Base-by-base conservation (phyloP, 1,140 invertebrate genomes). In the Colletes gigas region DNA sequence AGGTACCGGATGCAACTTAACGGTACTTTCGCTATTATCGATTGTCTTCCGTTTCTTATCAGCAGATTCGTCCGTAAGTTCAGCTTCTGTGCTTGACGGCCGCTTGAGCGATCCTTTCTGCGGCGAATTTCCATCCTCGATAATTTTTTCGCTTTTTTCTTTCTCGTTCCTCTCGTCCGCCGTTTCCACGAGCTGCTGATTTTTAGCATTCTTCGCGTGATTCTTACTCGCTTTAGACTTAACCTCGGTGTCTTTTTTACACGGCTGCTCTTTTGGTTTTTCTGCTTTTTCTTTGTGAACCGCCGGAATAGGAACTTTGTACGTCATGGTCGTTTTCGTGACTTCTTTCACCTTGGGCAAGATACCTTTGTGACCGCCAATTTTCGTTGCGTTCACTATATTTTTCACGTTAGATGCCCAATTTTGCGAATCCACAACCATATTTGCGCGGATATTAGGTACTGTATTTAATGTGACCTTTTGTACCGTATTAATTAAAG, bases 251-350 rank as follows among this genome's bases (percentile, higher is more conserved):
- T 88, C 93, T 81, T 93, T 94, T 39, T 73, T 87, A 85, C 90
- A 92, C 10, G 82, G 72, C 57, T 87, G 54, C 93, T 86, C 94
- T 81, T 71, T 94, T 68, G 77, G 78, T 63, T 84, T 91, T 10
- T 91, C 90, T n/a, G 55, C 4, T 72, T 92, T 92, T 14, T 92
- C 91, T 63, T 91, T 91, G 57, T 93, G 92, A 72, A 96, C 94
- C 21, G 95, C 95, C 30, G 96, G 95, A 90, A 96, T 96, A 44
- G 96, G 96, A 85, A 96, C 94, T 92, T 96, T 96, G 90, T 96
- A 96, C 4, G 95, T 93, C 94, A 95, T 96, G 30, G 95, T 96
- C 3, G 96, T 96, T 90, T 93, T 93, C 1, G 94, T 95, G 17
- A 93, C 90, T 84, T 93, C 91, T 76, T 90, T 89, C n/a, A 90